A percentile compares a stretch with the other conserved stretches of the same genome.
Conservation (phyloP, 2,113 vertebrate genomes). For the Telmatochromis brichardi region DNA sequence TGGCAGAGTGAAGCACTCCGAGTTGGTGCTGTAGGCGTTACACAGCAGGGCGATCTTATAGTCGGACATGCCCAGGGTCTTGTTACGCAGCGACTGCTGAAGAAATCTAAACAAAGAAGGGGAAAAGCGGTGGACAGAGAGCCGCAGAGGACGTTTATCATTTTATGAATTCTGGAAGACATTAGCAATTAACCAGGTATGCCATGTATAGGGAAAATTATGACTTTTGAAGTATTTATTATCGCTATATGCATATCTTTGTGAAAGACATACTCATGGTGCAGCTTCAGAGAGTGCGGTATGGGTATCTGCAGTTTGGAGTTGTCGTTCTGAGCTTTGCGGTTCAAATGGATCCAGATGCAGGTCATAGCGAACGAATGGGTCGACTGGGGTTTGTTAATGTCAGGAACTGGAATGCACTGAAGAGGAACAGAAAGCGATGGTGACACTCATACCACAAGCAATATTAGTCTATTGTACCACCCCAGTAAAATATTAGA, state of each 20-base stretch:
- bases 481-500: neutral
- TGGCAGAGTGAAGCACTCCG: slow-evolving; percentile 94
- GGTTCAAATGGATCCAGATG: slow-evolving; percentile 99
- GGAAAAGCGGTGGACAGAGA: neutral
- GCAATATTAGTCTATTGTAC: neutral
- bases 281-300: slow-evolving; percentile 93
- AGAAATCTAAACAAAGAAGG: slow-evolving; percentile 76
- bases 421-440: slow-evolving; percentile 25
- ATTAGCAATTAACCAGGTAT: neutral
- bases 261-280: slow-evolving; percentile 82
- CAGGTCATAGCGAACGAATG: slow-evolving; percentile 99
- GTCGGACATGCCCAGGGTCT: slow-evolving; percentile 94
- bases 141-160: fast-evolving
- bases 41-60: slow-evolving; percentile 98
- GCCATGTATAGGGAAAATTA: neutral
- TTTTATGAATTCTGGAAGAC: neutral
- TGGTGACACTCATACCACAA: neutral
- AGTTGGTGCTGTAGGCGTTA: slow-evolving; percentile 98
- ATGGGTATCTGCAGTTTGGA: slow-evolving; percentile 96
- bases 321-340: slow-evolving; percentile 95
- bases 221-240: neutral
- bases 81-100: slow-evolving; percentile 94
- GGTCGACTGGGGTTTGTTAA: slow-evolving; percentile 97
- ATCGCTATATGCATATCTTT: neutral
- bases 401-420: slow-evolving; percentile 98